Conservation (phyloP, 2,888 invertebrate genomes). For the Amitus sp. region DNA sequence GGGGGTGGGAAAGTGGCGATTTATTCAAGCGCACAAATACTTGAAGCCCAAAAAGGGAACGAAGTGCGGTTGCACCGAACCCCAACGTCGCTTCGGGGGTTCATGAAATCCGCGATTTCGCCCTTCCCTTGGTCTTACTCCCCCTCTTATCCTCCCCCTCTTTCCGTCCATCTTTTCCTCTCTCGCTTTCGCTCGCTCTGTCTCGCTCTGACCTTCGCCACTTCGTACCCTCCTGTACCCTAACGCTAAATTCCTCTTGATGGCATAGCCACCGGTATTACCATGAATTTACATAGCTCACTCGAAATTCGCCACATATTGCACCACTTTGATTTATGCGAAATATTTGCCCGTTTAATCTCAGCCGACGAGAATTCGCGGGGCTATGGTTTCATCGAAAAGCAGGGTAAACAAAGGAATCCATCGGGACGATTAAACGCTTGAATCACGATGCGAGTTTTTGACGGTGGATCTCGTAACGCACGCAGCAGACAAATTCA, state of each 20-base stretch:
- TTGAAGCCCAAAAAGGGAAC: constrained; percentile 61
- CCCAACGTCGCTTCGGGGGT: constrained; percentile 54
- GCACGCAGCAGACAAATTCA: too few species aligned
- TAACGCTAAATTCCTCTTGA: constrained; percentile 51
- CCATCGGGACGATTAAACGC: constrained; percentile 10
- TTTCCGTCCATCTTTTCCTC: constrained; percentile 20
- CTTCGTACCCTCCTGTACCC: constrained; percentile 28
- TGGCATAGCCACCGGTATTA: constrained; percentile 58
- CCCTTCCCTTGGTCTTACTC: constrained; percentile 36
- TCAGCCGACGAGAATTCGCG: constrained; percentile 48
- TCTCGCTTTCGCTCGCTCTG: constrained; percentile 20
- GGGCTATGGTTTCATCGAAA: constrained; percentile 20
- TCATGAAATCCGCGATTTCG: constrained; percentile 58
- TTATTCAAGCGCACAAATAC: constrained; percentile 62
- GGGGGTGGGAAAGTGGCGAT: constrained; percentile 60
- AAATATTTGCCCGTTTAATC: constrained; percentile 62
- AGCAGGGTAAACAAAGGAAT: constrained; percentile 3
- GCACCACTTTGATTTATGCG: constrained; percentile 63
- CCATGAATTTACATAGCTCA: constrained; percentile 63
- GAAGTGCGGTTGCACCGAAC: constrained; percentile 56
- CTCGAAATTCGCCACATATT: constrained; percentile 59
- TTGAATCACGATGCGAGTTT: background rate
- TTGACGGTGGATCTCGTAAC: background rate
- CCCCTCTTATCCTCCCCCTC: constrained; percentile 21
- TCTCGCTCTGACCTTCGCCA: constrained; percentile 26